phyloP scores from a whole-genome alignment of 2,797 vertebrate species.

The Pempheris klunzingeri region DNA sequence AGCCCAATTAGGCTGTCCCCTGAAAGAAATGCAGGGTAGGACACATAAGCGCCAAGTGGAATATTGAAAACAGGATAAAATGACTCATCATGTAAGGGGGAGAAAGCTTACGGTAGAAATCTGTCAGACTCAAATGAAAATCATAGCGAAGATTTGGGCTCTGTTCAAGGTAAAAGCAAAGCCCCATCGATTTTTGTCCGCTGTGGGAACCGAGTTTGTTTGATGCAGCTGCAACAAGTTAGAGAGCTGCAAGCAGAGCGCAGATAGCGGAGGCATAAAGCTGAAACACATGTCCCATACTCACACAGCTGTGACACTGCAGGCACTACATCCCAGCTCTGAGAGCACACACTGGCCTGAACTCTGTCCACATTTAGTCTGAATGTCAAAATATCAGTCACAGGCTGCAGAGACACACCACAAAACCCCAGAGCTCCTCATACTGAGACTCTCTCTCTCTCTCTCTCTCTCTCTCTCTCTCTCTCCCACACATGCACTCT shows the following conservation, averaged over 20 bases:
- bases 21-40: neutral
- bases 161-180: conserved; percentile 74
- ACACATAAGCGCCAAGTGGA: neutral
- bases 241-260: conserved; percentile 51
- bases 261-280: conserved; percentile 64
- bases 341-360: conserved; percentile 20
- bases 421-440: conserved; percentile 10
- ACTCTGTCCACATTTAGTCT: conserved; percentile 25
- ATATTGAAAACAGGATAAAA: neutral
- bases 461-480: neutral
- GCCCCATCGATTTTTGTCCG: conserved; percentile 53
- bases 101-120: conserved; percentile 54
- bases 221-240: conserved; percentile 75
- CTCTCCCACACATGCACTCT: neutral
- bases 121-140: conserved; percentile 66
- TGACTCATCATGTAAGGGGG: neutral
- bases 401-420: conserved; percentile 44
- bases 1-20: conserved; percentile 20
- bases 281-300: conserved; percentile 69
- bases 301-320: conserved; percentile 58
- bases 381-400: conserved; percentile 8
- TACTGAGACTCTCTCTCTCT: neutral
- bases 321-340: conserved; percentile 25
- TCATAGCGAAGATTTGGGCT: conserved; percentile 66
- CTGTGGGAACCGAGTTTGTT: conserved; percentile 77